Conservation (phyloP, 2,888 invertebrate genomes). For the Limulus polyphemus region DNA sequence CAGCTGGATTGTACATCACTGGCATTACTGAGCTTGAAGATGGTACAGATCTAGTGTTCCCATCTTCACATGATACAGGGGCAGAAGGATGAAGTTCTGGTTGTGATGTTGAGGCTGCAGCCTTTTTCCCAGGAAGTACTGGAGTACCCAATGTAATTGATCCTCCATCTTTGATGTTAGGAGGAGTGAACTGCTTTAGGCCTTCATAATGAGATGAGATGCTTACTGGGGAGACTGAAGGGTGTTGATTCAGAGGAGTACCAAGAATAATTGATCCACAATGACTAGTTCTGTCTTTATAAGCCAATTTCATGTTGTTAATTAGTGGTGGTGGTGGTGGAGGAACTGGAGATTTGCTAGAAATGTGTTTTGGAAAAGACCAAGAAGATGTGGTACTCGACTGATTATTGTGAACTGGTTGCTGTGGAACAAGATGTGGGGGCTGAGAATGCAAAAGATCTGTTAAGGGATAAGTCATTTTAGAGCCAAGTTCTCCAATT, state of each 20-base stretch:
- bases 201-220: constrained; percentile 29
- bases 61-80: neutral
- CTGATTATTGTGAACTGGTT: constrained; percentile 4
- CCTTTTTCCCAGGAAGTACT: constrained; percentile 37
- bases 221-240: constrained; percentile 12
- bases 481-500: neutral
- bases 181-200: constrained; percentile 41
- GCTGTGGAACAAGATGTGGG: constrained; percentile 19
- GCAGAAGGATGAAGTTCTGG: neutral
- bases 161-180: constrained; percentile 44
- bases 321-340: constrained; percentile 32
- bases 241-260: constrained; percentile 49
- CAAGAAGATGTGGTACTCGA: constrained; percentile 33
- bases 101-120: neutral
- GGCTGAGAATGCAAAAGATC: constrained; percentile 28
- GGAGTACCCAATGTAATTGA: constrained; percentile 88
- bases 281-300: constrained; percentile 30
- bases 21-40: constrained; percentile 4
- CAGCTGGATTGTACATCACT: constrained; percentile 20
- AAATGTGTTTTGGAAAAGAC: neutral
- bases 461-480: constrained; percentile 9
- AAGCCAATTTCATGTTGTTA: constrained; percentile 5
- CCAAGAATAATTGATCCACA: constrained; percentile 69
- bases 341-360: constrained; percentile 33
- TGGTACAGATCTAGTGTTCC: constrained; percentile 11